phyloP scores from a whole-genome alignment of 2,888 invertebrate species.

The Oscheius onirici region DNA sequence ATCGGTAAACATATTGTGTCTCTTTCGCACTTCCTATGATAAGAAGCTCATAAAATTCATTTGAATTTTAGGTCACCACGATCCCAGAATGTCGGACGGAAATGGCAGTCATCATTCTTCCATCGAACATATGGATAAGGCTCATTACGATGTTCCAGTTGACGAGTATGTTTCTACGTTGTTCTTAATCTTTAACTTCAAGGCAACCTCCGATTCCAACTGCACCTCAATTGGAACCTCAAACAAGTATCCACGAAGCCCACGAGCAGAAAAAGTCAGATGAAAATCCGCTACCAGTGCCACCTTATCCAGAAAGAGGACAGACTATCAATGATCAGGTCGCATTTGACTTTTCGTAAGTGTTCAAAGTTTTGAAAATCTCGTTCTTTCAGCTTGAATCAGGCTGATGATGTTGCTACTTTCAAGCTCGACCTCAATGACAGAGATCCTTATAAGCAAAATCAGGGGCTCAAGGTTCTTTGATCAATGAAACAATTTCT shows the following conservation, averaged over 20 bases:
- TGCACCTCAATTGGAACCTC: not conserved
- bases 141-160: conserved; percentile 3
- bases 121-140: not conserved
- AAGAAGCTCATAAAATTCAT: no score
- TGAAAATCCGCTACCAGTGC: conserved; percentile 13
- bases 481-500: no score
- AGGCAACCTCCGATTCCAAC: not conserved
- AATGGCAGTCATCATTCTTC: conserved; percentile 9
- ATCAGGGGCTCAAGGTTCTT: conserved; percentile 18
- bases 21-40: no score
- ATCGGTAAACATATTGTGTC: no score
- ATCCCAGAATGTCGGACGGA: conserved; percentile 1
- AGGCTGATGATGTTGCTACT: conserved; percentile 11
- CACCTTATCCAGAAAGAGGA: conserved; percentile 21
- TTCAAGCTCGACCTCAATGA: conserved; percentile 36
- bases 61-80: no score
- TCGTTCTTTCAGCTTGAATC: conserved; percentile 11
- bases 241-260: not conserved
- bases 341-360: conserved; percentile 21
- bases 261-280: not conserved
- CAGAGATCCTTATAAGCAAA: conserved; percentile 32
- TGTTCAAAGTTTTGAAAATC: not conserved
- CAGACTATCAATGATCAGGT: conserved; percentile 4
- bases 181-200: not conserved
- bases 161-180: not conserved